These are phyloP conservation scores for Platorchestia sp. DNA, from an alignment of 1,140 invertebrate genomes.

Conservation along the genomic window DNA sequence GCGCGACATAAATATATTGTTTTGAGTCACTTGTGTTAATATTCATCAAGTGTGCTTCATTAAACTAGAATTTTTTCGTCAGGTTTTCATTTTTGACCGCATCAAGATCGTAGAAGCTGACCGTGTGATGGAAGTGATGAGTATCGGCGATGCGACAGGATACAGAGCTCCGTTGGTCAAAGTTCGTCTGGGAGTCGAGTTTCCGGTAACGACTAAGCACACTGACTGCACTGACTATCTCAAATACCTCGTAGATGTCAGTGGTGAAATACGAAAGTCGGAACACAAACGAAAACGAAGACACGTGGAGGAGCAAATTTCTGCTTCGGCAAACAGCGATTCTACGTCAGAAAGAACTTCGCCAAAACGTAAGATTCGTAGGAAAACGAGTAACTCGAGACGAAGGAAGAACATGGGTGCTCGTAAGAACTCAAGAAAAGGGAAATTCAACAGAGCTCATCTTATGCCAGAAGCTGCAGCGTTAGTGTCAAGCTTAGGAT, in stretches of 20 bases:
- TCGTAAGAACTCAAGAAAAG: not conserved
- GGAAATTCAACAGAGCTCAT: not conserved
- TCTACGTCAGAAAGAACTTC: not conserved
- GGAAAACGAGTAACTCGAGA: not conserved
- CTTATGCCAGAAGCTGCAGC: not conserved
- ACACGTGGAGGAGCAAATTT: not conserved
- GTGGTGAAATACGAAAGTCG: not conserved
- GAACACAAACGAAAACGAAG: not conserved
- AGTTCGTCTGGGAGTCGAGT: slow-evolving; percentile 24
- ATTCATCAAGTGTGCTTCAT: not conserved
- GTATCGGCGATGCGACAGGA: not conserved
- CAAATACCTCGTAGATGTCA: not conserved
- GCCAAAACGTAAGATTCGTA: not conserved
- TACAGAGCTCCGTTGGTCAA: slow-evolving; percentile 21
- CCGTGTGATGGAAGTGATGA: slow-evolving; percentile 33
- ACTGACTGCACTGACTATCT: slow-evolving; percentile 41
- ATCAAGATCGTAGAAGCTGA: slow-evolving; percentile 38
- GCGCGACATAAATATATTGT: too few species aligned
- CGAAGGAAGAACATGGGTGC: not conserved
- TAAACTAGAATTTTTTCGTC: not conserved
- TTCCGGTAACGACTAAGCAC: not conserved
- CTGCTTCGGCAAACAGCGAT: not conserved
- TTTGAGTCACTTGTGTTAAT: too few species aligned
- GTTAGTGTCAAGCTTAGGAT: not conserved
- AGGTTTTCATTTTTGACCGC: slow-evolving; percentile 39